Evolutionary conservation across 2,797 vertebrate species (phyloP), one percentile per base, ranked within the genome.

Genomic region (Momotus momota): DNA sequence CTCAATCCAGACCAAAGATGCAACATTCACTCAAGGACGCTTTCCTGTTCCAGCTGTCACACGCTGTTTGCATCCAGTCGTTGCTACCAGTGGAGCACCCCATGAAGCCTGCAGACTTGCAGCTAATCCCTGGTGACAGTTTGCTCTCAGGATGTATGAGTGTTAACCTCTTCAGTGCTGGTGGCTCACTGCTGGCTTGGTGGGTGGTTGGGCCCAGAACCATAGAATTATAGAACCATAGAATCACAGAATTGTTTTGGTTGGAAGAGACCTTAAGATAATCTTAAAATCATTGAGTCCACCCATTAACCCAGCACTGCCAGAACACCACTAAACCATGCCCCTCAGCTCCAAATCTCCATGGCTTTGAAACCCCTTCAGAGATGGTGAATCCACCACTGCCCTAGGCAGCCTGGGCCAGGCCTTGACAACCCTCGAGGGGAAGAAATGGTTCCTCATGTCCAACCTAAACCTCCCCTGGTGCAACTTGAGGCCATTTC

Each of bases 81-180:
- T 31, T 25, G 71, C 46, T 9, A 15, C 33, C 20, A 9, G 35
- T 7, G 19, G 27, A 27, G 55, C 75, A 23, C 43, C 48, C n/a
- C 27, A 4, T 0, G 0, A 27, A 45, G 57, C 70, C 45, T 20
- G 11, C 0, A 2, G 38, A 29, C 17, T 38, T 57, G 26, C 31
- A 33, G 0, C 20, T 58, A 57, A 90, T 91, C 38, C 57, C 51
- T 27, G 35, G 18, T 43, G 92, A 82, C 82, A 49, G n/a, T 22
- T 69, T 20, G 49, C 19, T 57, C 27, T 22, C 48, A 23, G 65
- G 55, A 4, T 27, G 52, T 21, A 40, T 1, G 1, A 69, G 52
- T 2, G 0, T 79, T 88, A 81, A 90, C 86, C 49, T 73, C 38
- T 61, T 12, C 0, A 2, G 23, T 33, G 57, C 88, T 41, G 58